phyloP scores from a whole-genome alignment of 2,888 invertebrate genomes.

The Fissipunctia ypsillon region DNA sequence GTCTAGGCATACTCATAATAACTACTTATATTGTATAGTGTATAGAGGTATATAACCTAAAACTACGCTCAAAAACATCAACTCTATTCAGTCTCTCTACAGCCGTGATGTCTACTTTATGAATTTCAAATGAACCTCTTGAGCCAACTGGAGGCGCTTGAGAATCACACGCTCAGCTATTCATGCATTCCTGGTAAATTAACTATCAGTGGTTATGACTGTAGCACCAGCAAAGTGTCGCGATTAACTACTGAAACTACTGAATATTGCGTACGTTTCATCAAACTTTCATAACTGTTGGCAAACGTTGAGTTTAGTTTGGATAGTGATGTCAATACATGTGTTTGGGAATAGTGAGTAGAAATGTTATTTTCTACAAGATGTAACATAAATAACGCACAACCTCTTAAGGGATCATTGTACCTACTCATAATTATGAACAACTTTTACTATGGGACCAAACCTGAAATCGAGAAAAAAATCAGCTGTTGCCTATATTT shows the following conservation, averaged over 20 bases:
- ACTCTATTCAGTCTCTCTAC: conserved; percentile 49
- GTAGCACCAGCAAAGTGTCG: conserved; percentile 56
- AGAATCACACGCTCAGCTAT: conserved; percentile 77
- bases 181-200: conserved; percentile 80
- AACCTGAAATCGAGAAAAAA: too few species aligned
- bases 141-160: conserved; percentile 75
- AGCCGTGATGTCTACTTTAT: conserved; percentile 69
- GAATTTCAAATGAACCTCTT: conserved; percentile 81
- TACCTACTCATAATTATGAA: too few species aligned
- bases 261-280: conserved; percentile 53
- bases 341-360: neutral
- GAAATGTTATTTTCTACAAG: neutral
- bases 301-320: conserved; percentile 29
- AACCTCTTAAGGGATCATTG: too few species aligned
- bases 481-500: too few species aligned
- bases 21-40: too few species aligned
- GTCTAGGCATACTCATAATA: too few species aligned
- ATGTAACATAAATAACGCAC: too few species aligned
- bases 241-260: conserved; percentile 62
- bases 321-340: neutral
- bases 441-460: too few species aligned
- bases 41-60: neutral
- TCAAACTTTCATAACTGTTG: conserved; percentile 51
- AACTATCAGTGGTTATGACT: conserved; percentile 71
- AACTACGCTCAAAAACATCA: conserved; percentile 15